phyloP scores from a whole-genome alignment of 2,888 invertebrate genomes.

The Cephus pulcher region DNA sequence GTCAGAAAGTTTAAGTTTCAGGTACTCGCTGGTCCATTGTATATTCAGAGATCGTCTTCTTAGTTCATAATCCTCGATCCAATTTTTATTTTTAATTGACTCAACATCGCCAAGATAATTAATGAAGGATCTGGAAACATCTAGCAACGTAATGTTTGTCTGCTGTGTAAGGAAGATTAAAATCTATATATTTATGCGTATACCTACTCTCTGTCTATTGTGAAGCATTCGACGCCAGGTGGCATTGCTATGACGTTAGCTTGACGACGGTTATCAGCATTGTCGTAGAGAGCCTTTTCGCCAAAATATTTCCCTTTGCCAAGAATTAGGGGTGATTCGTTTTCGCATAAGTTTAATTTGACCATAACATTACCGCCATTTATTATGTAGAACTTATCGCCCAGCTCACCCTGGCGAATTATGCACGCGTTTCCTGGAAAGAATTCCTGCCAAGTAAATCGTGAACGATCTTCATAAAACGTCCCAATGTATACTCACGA shows the following conservation, averaged over 20 bases:
- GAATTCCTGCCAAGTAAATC: constrained; percentile 73
- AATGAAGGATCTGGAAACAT: constrained; percentile 74
- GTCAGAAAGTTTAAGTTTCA: constrained; percentile 78
- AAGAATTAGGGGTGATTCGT: constrained; percentile 75
- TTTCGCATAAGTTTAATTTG: constrained; percentile 70
- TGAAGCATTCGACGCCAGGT: constrained; percentile 86
- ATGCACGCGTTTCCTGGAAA: constrained; percentile 82
- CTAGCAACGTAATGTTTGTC: background rate
- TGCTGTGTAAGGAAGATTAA: background rate
- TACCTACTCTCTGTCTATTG: constrained; percentile 81
- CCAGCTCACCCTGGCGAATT: constrained; percentile 84
- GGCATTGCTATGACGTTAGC: constrained; percentile 89
- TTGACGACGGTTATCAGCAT: constrained; percentile 71
- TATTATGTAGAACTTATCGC: constrained; percentile 91
- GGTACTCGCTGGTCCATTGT: constrained; percentile 67
- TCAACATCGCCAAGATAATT: constrained; percentile 84
- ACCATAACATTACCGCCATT: constrained; percentile 83
- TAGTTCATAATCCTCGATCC: constrained; percentile 35
- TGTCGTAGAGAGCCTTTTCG: constrained; percentile 86
- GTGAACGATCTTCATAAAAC: constrained; percentile 14
- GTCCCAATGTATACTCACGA: constrained; percentile 69
- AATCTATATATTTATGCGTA: background rate
- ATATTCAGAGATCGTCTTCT: constrained; percentile 29
- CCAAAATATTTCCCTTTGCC: constrained; percentile 87
- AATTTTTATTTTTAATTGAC: constrained; percentile 70